Base-by-base conservation (phyloP, 1,140 invertebrate genomes). In the Aphis gossypii region DNA sequence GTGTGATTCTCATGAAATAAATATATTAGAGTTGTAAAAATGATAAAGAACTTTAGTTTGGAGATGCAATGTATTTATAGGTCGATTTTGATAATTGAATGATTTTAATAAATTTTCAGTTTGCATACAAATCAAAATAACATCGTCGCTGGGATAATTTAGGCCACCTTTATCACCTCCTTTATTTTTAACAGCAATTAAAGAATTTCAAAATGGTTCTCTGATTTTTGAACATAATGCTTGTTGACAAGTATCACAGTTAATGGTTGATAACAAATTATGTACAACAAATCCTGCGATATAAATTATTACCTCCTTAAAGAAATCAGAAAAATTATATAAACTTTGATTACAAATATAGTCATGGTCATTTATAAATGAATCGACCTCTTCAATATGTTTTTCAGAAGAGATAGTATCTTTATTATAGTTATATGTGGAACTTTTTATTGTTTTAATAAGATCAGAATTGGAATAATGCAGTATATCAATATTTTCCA, bases 351-450 rank as follows among this genome's bases (percentile, higher is more conserved):
- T 8, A 76, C 60, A 76, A 76, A 76, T 76, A 76, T 76, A 76
- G 60, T 76, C 60, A 76, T 76, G n/a, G n/a, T n/a, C n/a, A n/a
- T n/a, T 76, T n/a, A 76, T 76, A 76, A 76, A 76, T 76, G n/a
- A 76, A 76, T 76, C 30, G n/a, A 76, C 60, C n/a, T 76, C 60
- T 76, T 76, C 60, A 76, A 76, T 76, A 54, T 54, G 48, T 60
- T 60, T 60, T 60, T 60, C 56, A 25, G 56, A 60, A 25, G 56
- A 60, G 25, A 60, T 60, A 60, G 25, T 30, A 60, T 60, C 56
- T 60, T 21, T 60, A 30, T 60, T 60, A 60, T 30, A 60, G 56
- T 60, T 60, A 60, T 60, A 60, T 25, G 56, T 60, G 25, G 56
- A 60, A 60, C 56, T 60, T 35, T 76, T 76, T 11, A 76, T 76